These are phyloP conservation scores for Acanthoscelides obtectus DNA, from an alignment of 2,888 invertebrate species.

Conservation along the genomic window DNA sequence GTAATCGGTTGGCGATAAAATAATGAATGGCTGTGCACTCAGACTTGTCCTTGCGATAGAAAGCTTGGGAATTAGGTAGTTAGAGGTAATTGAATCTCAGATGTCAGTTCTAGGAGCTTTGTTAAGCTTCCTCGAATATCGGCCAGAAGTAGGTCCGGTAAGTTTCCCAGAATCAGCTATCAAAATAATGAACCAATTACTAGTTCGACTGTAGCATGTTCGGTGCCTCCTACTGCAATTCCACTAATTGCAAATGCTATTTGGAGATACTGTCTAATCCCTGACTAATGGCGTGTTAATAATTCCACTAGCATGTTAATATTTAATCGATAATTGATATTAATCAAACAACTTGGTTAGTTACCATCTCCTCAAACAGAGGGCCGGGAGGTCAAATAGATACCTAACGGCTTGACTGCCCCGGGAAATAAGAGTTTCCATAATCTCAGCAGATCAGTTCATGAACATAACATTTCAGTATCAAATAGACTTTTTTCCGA, in stretches of 20 bases:
- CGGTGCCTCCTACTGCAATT: background rate
- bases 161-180: background rate
- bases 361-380: background rate
- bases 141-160: too few species aligned
- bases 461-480: too few species aligned
- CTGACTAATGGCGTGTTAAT: constrained; percentile 1
- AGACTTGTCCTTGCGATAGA: too few species aligned
- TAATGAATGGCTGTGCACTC: too few species aligned
- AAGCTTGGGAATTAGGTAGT: too few species aligned
- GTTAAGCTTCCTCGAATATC: too few species aligned
- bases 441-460: too few species aligned
- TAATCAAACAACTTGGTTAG: background rate
- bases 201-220: background rate
- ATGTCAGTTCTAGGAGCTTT: too few species aligned
- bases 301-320: constrained; percentile 2
- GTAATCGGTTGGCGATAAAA: too few species aligned
- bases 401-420: background rate
- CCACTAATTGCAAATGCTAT: background rate
- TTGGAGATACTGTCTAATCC: background rate
- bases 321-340: constrained; percentile 4
- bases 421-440: background rate
- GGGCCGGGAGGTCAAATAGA: background rate
- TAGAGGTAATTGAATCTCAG: too few species aligned
- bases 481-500: too few species aligned
- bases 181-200: background rate